phyloP scores from a whole-genome alignment of 1,140 invertebrate genomes.

The Apis dorsata region DNA sequence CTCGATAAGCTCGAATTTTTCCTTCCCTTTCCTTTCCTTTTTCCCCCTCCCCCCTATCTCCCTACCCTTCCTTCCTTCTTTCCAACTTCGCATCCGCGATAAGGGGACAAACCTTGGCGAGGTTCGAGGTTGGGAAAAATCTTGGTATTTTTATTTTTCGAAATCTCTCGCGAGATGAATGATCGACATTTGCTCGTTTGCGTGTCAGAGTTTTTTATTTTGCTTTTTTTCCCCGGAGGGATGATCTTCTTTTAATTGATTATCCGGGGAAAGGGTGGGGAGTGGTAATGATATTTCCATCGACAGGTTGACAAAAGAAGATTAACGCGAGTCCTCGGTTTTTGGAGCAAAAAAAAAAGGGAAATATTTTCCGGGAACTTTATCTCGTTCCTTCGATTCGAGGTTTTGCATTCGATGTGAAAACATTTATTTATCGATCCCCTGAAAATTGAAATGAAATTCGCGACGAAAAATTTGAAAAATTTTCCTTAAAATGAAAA shows the following conservation, averaged over 20 bases:
- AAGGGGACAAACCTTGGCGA: no score
- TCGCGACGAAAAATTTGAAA: no score
- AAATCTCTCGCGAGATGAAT: no score
- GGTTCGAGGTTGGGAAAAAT: no score
- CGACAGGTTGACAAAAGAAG: background rate
- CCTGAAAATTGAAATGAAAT: background rate
- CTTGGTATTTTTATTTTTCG: no score
- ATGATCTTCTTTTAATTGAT: background rate
- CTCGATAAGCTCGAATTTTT: conserved; percentile 1
- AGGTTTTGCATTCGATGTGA: background rate
- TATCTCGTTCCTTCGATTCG: background rate
- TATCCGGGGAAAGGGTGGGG: no score
- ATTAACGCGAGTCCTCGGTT: background rate
- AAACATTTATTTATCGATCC: background rate
- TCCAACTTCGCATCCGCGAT: no score
- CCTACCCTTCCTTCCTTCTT: background rate
- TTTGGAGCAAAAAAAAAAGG: no score
- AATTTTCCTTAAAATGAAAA: no score
- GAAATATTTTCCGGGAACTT: background rate
- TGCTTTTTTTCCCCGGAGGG: background rate
- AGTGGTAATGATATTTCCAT: conserved; percentile 4
- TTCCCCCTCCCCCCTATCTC: no score
- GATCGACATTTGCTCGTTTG: background rate
- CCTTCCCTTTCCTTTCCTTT: background rate
- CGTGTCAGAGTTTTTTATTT: background rate